Base-by-base conservation (phyloP, 2,113 vertebrate genomes). In the Acrocephalus arundinaceus region DNA sequence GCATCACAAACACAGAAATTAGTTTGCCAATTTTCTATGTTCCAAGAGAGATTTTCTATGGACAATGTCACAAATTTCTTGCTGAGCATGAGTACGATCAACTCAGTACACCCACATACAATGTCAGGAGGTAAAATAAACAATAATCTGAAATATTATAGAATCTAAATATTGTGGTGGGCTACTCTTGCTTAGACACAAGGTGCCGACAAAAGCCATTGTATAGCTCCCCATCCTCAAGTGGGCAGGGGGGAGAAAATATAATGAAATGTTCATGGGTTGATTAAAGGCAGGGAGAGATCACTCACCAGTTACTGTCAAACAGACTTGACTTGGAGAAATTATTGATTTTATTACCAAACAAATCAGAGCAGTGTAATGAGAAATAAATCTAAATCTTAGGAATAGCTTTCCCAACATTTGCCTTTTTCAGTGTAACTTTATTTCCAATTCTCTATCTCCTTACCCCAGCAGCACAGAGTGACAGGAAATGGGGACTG, bases 51-150 rank as follows among this genome's bases (percentile, higher is more conserved):
- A 55, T 33, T 71, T 79, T 21, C 3, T 25, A 22, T 13, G 4
- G 31, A 65, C 11, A 46, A 15, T 70, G 16, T 46, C 51, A 78
- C 15, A 61, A 7, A 31, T 37, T 46, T 78, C 33, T 70, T 57
- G 14, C 22, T 57, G 33, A 78, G 61, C 4, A 16, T 45, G 24
- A 81, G 33, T 59, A 35, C 0, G 0, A 67, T 25, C 10, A 48
- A 24, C 13, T 78, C 63, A 25, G 13, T 43, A 52, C 7, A 49
- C 10, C 13, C 17, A 48, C 3, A 58, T n/a, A 7, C 23, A 67
- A 15, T n/a, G 48, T 16, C 8, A 66, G 18, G 6, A 65, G 48
- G 7, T 52, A 66, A 83, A 70, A 77, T n/a, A 77, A 68, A 19
- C 2, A 7, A 13, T n/a, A 66, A 72, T 43, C 20, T 76, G n/a